phyloP scores from a whole-genome alignment of 2,113 vertebrate species.

The Ibidorhyncha struthersii region DNA sequence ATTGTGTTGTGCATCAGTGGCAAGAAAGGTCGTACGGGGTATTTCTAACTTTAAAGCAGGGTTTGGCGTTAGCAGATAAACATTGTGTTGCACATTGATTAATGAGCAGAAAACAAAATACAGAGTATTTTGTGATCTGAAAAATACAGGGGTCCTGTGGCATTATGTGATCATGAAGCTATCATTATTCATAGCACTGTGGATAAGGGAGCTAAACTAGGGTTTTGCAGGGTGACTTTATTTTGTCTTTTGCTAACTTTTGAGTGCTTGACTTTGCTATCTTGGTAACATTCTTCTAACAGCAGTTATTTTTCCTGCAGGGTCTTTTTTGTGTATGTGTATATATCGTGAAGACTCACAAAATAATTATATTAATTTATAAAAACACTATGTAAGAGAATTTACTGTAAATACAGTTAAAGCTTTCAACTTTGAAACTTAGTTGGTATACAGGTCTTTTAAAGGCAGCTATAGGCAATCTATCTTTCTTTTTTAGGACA shows the following conservation, averaged over 20 bases:
- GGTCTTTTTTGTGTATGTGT: neutral
- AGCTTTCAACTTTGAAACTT: neutral
- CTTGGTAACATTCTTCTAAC: neutral
- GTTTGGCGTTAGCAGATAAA: neutral
- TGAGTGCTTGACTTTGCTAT: neutral
- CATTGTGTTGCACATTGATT: rapidly evolving
- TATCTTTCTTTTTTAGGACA: conserved; percentile 50
- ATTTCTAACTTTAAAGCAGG: neutral
- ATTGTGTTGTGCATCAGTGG: neutral
- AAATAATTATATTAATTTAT: neutral
- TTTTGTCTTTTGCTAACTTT: neutral
- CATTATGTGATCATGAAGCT: neutral
- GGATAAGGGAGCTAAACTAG: neutral
- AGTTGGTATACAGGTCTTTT: neutral
- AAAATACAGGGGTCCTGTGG: neutral
- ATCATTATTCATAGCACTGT: neutral
- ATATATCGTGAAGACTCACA: neutral
- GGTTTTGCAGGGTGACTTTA: neutral
- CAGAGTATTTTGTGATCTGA: neutral
- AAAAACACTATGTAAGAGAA: neutral
- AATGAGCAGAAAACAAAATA: neutral
- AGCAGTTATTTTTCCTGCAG: neutral
- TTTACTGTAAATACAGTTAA: neutral
- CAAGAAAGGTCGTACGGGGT: neutral
- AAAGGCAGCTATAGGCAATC: neutral